Conservation (phyloP, 2,113 vertebrate genomes). For the Heloderma charlesbogerti region DNA sequence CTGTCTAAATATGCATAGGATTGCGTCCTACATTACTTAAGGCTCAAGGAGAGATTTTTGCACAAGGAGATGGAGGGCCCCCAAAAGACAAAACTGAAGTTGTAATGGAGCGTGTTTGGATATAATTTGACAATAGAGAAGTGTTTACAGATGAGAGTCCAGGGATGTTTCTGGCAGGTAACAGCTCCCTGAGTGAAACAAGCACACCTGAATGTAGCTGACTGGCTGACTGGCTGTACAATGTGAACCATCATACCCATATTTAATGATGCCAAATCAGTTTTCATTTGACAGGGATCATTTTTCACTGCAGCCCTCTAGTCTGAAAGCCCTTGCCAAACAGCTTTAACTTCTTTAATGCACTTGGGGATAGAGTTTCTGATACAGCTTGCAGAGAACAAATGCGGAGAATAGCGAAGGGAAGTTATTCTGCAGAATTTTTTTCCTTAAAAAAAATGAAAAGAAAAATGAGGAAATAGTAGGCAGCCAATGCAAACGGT, state of each 20-base stretch:
- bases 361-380: conserved; percentile 71
- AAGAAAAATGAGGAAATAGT: conserved; percentile 11
- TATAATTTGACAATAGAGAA: conserved; percentile 60
- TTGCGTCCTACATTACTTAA: background rate
- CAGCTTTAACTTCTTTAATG: conserved; percentile 79
- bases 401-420: conserved; percentile 63
- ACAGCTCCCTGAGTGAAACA: conserved; percentile 43
- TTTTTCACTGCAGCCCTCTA: conserved; percentile 74
- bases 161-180: conserved; percentile 54
- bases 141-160: conserved; percentile 45
- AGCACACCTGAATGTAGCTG: conserved; percentile 52
- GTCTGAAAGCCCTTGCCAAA: conserved; percentile 71
- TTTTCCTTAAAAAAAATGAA: conserved; percentile 56
- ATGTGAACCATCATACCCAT: conserved; percentile 34
- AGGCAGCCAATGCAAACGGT: conserved; percentile 44
- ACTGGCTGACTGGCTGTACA: conserved; percentile 44
- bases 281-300: conserved; percentile 75
- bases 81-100: background rate
- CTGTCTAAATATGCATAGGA: no score
- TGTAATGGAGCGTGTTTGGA: conserved; percentile 35
- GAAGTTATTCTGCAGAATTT: conserved; percentile 49
- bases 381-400: conserved; percentile 71
- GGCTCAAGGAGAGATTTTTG: conserved; percentile 15
- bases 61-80: conserved; percentile 25
- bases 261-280: conserved; percentile 73